Conservation (phyloP, 2,113 vertebrate genomes). For the Uropsilus gracilis region DNA sequence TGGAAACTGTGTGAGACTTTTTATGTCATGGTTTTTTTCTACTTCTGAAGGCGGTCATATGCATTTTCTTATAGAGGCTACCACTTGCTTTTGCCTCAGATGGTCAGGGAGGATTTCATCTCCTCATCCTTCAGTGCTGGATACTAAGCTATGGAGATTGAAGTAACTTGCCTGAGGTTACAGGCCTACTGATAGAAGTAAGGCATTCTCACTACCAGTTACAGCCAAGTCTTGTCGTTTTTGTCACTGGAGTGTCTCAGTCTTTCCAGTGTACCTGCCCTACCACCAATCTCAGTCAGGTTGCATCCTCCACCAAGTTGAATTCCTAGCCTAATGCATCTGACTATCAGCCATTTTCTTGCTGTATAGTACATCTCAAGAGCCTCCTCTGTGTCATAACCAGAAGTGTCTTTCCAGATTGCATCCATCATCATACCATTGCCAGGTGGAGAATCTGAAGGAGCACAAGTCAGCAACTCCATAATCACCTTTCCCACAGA, state of each 20-base stretch:
- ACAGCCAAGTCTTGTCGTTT: background rate
- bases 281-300: background rate
- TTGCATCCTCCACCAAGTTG: background rate
- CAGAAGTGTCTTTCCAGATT: background rate
- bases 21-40: background rate
- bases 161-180: background rate
- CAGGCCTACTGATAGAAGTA: background rate
- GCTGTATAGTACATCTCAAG: background rate
- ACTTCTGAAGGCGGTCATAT: background rate
- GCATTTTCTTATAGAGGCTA: background rate
- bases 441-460: background rate
- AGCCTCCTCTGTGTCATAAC: background rate
- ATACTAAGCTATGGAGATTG: background rate
- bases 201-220: background rate
- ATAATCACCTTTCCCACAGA: background rate
- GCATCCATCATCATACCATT: background rate
- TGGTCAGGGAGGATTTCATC: background rate
- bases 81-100: background rate
- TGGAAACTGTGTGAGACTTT: background rate
- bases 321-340: background rate
- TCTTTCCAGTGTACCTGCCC: background rate
- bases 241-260: background rate
- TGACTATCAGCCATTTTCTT: background rate
- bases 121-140: background rate
- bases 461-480: background rate